Evolutionary conservation across 2,113 vertebrate genomes (phyloP).

Genomic region (Rafetus swinhoei): DNA sequence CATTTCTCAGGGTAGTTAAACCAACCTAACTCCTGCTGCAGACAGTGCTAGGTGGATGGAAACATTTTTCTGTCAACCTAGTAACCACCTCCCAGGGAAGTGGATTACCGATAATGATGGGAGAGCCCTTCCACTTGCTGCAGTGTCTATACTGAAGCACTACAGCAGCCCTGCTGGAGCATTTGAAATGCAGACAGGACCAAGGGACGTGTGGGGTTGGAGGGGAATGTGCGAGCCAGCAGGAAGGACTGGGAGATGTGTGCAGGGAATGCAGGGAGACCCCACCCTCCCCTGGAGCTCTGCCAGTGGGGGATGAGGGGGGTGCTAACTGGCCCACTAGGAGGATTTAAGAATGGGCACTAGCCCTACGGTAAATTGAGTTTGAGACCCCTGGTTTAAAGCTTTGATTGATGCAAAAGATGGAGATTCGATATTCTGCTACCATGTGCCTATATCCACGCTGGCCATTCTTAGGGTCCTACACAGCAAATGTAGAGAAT

Average conservation of each 20-base stretch:
- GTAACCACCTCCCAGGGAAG: background rate
- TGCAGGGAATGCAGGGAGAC: too few species aligned
- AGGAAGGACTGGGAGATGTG: too few species aligned
- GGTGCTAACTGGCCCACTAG: too few species aligned
- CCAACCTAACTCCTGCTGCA: too few species aligned
- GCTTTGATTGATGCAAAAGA: background rate
- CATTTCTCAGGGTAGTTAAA: too few species aligned
- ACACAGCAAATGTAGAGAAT: slow-evolving; percentile 36
- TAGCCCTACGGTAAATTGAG: too few species aligned
- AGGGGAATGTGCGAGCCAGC: too few species aligned
- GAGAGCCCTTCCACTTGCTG: background rate
- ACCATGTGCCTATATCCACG: background rate
- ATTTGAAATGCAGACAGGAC: background rate
- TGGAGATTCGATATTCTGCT: background rate
- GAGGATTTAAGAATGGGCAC: too few species aligned
- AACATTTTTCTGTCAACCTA: background rate
- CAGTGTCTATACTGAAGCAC: background rate
- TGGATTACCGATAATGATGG: background rate
- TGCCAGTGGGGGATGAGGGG: too few species aligned
- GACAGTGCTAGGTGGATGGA: background rate
- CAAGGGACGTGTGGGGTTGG: too few species aligned
- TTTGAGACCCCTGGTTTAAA: background rate
- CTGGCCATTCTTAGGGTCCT: background rate
- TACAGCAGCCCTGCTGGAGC: too few species aligned
- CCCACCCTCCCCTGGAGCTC: too few species aligned